Percentiles rank a stretch among this genome's conserved stretches.
Conservation (phyloP, 2,888 invertebrate genomes). For the Epirrhoe alternata region DNA sequence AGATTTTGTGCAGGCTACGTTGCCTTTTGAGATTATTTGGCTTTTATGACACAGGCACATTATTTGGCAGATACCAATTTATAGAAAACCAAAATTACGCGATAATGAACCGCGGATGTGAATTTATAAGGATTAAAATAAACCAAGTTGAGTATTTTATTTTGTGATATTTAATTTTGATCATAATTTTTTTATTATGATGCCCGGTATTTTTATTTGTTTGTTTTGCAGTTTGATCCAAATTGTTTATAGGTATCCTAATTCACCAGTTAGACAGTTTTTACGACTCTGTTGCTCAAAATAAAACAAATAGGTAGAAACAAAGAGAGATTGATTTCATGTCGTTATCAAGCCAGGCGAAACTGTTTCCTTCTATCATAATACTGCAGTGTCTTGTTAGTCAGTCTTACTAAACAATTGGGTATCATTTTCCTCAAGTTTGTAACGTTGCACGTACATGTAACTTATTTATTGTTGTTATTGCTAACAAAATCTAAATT, state of each 20-base stretch:
- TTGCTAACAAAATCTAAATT: too few species aligned
- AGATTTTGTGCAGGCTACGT: too few species aligned
- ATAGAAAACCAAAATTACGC: not conserved
- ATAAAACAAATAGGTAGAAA: not conserved
- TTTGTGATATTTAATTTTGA: not conserved
- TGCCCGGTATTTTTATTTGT: not conserved
- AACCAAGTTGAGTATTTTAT: not conserved
- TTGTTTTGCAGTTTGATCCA: not conserved
- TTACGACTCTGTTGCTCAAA: constrained; percentile 6
- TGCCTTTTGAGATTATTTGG: too few species aligned
- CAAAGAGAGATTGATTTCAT: constrained; percentile 2
- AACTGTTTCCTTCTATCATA: constrained; percentile 1
- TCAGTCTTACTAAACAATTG: constrained; percentile 4
- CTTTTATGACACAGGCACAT: too few species aligned
- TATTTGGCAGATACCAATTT: not conserved
- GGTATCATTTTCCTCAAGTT: not conserved
- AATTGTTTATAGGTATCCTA: too few species aligned
- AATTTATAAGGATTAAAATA: constrained; percentile 3
- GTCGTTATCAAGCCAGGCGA: constrained; percentile 7
- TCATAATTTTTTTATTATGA: not conserved
- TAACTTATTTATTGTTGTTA: too few species aligned
- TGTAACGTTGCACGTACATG: too few species aligned
- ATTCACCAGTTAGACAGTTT: not conserved
- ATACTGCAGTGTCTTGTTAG: constrained; percentile 3
- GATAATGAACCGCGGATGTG: constrained; percentile 4